Percentiles rank a stretch among this genome's conserved stretches.
These are phyloP conservation scores for Drosophila gunungcola DNA, from an alignment of 1,140 invertebrate species.

Conservation along the genomic window DNA sequence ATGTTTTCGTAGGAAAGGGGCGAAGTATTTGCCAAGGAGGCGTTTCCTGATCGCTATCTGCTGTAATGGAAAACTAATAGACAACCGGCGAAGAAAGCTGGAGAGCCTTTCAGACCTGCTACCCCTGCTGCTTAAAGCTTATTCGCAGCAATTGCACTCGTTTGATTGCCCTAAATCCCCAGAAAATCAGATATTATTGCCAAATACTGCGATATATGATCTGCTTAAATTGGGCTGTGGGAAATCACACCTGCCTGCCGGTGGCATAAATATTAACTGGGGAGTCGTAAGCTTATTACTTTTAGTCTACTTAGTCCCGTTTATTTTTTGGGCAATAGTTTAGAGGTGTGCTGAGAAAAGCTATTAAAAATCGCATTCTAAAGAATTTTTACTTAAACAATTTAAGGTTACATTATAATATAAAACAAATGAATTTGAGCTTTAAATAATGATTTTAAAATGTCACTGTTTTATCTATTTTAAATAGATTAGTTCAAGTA, in stretches of 20 bases:
- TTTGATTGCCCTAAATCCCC: constrained; percentile 34
- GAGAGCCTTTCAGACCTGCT: not conserved
- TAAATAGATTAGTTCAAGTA: too few relatives aligned
- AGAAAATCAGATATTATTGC: constrained; percentile 36
- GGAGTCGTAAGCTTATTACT: constrained; percentile 33
- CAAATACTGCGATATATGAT: constrained; percentile 31
- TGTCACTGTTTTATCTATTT: too few relatives aligned
- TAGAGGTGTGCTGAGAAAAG: too few relatives aligned
- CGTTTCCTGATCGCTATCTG: constrained; percentile 67
- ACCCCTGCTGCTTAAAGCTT: constrained; percentile 6
- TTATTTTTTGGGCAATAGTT: not conserved
- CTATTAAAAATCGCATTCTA: too few relatives aligned
- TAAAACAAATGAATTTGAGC: too few relatives aligned
- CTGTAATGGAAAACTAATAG: constrained; percentile 79
- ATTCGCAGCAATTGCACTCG: constrained; percentile 45
- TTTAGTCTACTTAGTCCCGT: not conserved
- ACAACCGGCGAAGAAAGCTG: constrained; percentile 23
- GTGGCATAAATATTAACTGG: constrained; percentile 4
- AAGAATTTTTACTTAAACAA: too few relatives aligned
- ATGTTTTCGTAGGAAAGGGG: constrained; percentile 9
- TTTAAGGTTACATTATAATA: too few relatives aligned
- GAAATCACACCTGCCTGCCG: constrained; percentile 44
- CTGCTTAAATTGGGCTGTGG: constrained; percentile 29
- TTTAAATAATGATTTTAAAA: too few relatives aligned
- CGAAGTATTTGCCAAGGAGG: constrained; percentile 22